Conservation (phyloP, 2,797 vertebrate species). For the Chelmon rostratus region DNA sequence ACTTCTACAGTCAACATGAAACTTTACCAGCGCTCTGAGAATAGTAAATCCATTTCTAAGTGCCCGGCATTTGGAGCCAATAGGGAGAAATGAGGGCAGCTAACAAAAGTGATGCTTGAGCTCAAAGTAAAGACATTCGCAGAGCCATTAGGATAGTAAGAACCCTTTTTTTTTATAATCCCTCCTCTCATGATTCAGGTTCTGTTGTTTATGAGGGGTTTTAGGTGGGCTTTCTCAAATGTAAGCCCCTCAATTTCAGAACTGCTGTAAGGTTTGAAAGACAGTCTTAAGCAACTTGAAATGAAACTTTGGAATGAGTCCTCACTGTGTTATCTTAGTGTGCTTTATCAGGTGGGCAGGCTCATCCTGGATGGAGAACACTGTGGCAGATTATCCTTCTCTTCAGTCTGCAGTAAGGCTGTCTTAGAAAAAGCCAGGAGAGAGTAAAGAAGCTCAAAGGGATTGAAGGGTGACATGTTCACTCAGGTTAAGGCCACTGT, state of each 20-base stretch:
- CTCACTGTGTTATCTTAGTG: constrained; percentile 50
- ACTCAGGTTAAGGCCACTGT: constrained; percentile 44
- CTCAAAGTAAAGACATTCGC: constrained; percentile 50
- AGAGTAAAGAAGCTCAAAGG: constrained; percentile 40
- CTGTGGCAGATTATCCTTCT: constrained; percentile 67
- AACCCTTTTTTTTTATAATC: constrained; percentile 51
- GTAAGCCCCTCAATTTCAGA: constrained; percentile 21
- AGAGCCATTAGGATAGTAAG: constrained; percentile 41
- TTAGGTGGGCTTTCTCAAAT: constrained; percentile 41
- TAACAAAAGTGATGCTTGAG: constrained; percentile 49
- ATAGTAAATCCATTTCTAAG: constrained; percentile 65
- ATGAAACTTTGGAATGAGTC: constrained; percentile 60
- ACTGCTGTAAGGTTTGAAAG: constrained; percentile 39
- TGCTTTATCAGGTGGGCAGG: constrained; percentile 67
- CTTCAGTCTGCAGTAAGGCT: constrained; percentile 50
- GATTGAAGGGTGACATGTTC: constrained; percentile 40
- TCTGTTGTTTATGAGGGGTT: constrained; percentile 56
- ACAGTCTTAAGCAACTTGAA: constrained; percentile 51
- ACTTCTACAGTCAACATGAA: constrained; percentile 71
- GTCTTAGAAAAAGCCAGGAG: constrained; percentile 42
- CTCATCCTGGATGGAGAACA: constrained; percentile 66
- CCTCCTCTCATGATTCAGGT: constrained; percentile 45
- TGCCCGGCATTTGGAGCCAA: constrained; percentile 45
- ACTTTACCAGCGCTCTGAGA: constrained; percentile 56
- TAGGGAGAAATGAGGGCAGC: constrained; percentile 52